Evolutionary conservation across 2,113 vertebrate genomes (phyloP), one percentile per base, ranked within the genome.

Genomic region (Burhinus oedicnemus): DNA sequence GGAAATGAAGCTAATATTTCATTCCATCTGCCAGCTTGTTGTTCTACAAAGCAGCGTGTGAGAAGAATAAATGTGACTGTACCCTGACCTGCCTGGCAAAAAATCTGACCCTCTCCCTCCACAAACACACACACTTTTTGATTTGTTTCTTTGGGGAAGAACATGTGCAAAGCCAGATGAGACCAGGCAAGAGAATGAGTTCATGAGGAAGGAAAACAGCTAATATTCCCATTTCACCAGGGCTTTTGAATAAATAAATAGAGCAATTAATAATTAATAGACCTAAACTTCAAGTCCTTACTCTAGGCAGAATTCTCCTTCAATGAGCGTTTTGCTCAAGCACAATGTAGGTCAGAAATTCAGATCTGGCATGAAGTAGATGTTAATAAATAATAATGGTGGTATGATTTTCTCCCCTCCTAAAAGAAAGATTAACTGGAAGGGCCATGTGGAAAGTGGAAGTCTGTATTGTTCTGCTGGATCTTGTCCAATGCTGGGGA

Each of bases 171-270:
- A 90, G 12, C 49, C 51, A 77, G 55, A 92, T 62, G 64, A 92
- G 45, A 64, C 8, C 51, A 83, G 29, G 68, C 26, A 61, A 92
- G 75, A 91, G 42, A 80, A 76, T 38, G 61, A 19, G 2, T 82
- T 83, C 78, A 57, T 22, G 75, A 88, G 64, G 90, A 95, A 93
- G 32, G 30, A 86, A 92, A 90, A n/a, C 27, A 88, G 42, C n/a
- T 90, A 88, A 86, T 83, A 86, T 77, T 96, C 96, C 96, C 96
- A 83, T 93, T 93, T 95, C 92, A 90, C 55, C 11, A 0, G 15
- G 64, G 85, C 71, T 96, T 94, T 93, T 96, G 40, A 97, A 97
- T 97, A 97, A 97, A 93, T 96, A 93, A 96, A 92, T 81, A 81
- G 38, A 81, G 8, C 20, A 66, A 81, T 97, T 95, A 95, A 97